Evolutionary conservation across 1,140 invertebrate genomes (phyloP).

Genomic region (Zophobas morio): DNA sequence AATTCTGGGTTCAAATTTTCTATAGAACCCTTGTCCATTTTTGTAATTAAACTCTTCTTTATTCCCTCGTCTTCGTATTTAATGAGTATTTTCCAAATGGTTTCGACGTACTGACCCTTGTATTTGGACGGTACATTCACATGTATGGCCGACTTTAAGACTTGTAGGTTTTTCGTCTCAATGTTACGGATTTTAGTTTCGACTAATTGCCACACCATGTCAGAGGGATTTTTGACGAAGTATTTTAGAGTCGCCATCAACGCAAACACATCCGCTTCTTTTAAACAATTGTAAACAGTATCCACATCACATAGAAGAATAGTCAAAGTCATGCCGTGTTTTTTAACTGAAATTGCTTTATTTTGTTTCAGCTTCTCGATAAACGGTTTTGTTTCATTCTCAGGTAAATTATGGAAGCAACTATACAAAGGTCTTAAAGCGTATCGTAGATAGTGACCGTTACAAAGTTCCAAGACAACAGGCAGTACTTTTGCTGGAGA

Average conservation of each 20-base stretch:
- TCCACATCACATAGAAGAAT: slow-evolving; percentile 4
- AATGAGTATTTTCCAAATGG: slow-evolving; percentile 23
- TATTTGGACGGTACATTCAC: not conserved
- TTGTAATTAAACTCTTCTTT: not conserved
- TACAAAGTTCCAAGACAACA: not conserved
- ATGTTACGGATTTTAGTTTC: not conserved
- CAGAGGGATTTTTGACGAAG: slow-evolving; percentile 26
- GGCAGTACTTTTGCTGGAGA: not conserved
- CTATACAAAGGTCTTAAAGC: slow-evolving; percentile 9
- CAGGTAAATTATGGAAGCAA: slow-evolving; percentile 18
- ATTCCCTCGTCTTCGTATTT: slow-evolving; percentile 1
- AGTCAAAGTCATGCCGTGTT: slow-evolving; percentile 10
- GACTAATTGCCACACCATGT: slow-evolving; percentile 5
- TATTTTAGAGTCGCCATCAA: slow-evolving; percentile 10
- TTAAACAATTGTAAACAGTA: not conserved
- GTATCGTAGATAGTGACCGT: slow-evolving; percentile 7
- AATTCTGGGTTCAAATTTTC: not conserved
- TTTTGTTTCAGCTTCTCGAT: not conserved
- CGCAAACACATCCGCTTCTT: not conserved
- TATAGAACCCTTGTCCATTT: not conserved
- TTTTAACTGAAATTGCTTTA: slow-evolving; percentile 23
- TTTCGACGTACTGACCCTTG: not conserved
- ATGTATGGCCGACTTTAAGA: slow-evolving; percentile 9
- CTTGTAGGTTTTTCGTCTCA: not conserved
- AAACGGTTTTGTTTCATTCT: slow-evolving; percentile 7